These are phyloP conservation scores for Athalia circularis DNA, from an alignment of 2,888 invertebrate genomes.

Conservation along the genomic window DNA sequence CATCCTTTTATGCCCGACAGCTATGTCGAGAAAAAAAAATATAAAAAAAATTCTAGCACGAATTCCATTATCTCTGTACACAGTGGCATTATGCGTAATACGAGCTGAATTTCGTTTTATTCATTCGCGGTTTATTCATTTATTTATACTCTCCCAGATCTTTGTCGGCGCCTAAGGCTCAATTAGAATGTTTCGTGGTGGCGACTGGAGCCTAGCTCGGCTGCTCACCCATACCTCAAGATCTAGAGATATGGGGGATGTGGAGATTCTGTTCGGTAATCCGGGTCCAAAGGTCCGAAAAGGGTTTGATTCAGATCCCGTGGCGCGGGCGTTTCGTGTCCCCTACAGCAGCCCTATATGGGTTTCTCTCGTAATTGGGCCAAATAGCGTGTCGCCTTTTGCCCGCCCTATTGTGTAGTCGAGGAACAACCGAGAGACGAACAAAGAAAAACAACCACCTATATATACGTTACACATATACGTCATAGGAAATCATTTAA, in stretches of 20 bases:
- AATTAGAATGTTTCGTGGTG: constrained; percentile 39
- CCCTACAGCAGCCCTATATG: background rate
- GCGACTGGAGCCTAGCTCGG: constrained; percentile 1
- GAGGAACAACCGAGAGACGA: constrained; percentile 21
- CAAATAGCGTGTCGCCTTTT: constrained; percentile 38
- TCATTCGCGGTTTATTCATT: constrained; percentile 9
- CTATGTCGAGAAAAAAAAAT: no score
- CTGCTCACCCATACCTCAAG: constrained; percentile 20
- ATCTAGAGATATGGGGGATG: constrained; percentile 35
- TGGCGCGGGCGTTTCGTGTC: constrained; percentile 26
- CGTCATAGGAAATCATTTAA: background rate
- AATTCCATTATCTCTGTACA: constrained; percentile 7
- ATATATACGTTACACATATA: background rate
- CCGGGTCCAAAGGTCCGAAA: constrained; percentile 42
- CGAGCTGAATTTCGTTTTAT: background rate
- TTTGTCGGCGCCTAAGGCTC: constrained; percentile 33
- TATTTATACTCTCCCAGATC: constrained; percentile 15
- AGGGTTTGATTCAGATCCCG: constrained; percentile 42
- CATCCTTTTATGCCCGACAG: background rate
- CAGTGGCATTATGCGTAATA: background rate
- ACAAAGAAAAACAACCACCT: constrained; percentile 14
- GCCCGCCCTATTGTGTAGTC: constrained; percentile 30
- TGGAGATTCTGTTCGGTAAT: constrained; percentile 41
- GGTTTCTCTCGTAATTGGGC: constrained; percentile 32
- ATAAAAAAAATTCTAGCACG: background rate